These are phyloP conservation scores for Sebastes diaconus DNA, from an alignment of 2,797 vertebrate genomes.

Conservation along the genomic window DNA sequence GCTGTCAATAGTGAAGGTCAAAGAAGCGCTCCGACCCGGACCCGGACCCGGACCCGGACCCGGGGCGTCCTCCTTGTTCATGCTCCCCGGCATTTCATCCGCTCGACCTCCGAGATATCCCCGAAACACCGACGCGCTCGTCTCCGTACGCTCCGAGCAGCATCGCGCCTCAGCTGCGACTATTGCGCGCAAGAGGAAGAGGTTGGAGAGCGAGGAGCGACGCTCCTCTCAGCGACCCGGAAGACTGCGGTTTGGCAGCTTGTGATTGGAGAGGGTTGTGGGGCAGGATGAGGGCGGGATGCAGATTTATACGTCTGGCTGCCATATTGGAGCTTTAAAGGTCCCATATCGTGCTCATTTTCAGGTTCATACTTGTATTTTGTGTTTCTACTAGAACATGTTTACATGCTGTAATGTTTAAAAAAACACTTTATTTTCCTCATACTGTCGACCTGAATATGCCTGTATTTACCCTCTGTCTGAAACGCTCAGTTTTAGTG, in stretches of 20 bases:
- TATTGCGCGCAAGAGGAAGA: slow-evolving; percentile 18
- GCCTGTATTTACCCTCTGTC: too few species aligned
- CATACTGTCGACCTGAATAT: too few species aligned
- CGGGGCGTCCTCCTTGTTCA: slow-evolving; percentile 78
- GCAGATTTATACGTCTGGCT: slow-evolving; percentile 45
- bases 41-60: slow-evolving; percentile 14
- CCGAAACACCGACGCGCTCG: slow-evolving; percentile 35
- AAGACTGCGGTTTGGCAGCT: slow-evolving; percentile 71
- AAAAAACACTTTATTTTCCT: too few species aligned
- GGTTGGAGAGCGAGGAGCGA: slow-evolving; percentile 37
- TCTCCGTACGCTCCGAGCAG: slow-evolving; percentile 66
- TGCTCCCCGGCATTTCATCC: slow-evolving; percentile 68
- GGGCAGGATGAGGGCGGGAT: slow-evolving; percentile 75
- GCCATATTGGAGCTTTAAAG: slow-evolving; percentile 54
- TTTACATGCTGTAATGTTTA: too few species aligned
- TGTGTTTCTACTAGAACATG: too few species aligned
- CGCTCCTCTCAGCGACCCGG: slow-evolving; percentile 69
- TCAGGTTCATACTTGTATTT: too few species aligned
- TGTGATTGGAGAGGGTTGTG: slow-evolving; percentile 79
- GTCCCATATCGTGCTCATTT: too few species aligned
- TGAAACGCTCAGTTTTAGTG: too few species aligned
- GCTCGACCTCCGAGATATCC: slow-evolving; percentile 32
- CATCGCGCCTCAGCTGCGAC: slow-evolving; percentile 73
- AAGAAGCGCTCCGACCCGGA: slow-evolving; percentile 68
- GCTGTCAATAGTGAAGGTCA: slow-evolving; percentile 85